phyloP scores from a whole-genome alignment of 2,888 invertebrate genomes.

The Bombylius discolor region DNA sequence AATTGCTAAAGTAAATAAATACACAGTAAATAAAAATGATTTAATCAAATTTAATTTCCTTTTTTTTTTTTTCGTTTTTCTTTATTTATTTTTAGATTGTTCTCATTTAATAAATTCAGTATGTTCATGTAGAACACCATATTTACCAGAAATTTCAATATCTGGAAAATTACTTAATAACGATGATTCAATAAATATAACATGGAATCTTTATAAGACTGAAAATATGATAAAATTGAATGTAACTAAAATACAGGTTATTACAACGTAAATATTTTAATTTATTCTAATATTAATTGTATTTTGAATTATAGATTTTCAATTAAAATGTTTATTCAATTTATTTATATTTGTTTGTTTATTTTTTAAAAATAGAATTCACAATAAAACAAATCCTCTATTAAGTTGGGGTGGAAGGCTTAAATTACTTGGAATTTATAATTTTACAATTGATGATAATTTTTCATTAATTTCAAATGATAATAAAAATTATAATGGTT shows the following conservation, averaged over 20 bases:
- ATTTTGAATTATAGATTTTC: too few species aligned
- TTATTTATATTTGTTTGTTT: too few species aligned
- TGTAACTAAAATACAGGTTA: constrained; percentile 6
- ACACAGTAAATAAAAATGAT: too few species aligned
- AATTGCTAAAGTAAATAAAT: too few species aligned
- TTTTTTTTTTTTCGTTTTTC: neutral
- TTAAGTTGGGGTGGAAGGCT: constrained; percentile 27
- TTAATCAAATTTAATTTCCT: too few species aligned
- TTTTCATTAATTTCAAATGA: neutral
- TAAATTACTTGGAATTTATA: neutral
- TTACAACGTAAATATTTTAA: neutral
- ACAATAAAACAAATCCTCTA: constrained; percentile 26
- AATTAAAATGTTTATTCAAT: too few species aligned
- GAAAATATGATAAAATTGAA: constrained; percentile 12
- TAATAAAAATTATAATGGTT: neutral
- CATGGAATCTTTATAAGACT: neutral
- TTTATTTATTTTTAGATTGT: constrained; percentile 21
- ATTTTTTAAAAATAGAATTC: constrained; percentile 18
- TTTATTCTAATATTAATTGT: neutral
- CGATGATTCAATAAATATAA: constrained; percentile 6
- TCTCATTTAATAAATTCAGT: constrained; percentile 16
- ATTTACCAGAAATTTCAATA: constrained; percentile 21
- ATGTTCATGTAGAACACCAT: constrained; percentile 23
- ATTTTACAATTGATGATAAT: neutral
- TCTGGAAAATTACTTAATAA: constrained; percentile 19